Percentiles rank a stretch among this genome's conserved stretches.
These are phyloP conservation scores for Siniperca chuatsi DNA, from an alignment of 2,113 vertebrate species.

Conservation along the genomic window DNA sequence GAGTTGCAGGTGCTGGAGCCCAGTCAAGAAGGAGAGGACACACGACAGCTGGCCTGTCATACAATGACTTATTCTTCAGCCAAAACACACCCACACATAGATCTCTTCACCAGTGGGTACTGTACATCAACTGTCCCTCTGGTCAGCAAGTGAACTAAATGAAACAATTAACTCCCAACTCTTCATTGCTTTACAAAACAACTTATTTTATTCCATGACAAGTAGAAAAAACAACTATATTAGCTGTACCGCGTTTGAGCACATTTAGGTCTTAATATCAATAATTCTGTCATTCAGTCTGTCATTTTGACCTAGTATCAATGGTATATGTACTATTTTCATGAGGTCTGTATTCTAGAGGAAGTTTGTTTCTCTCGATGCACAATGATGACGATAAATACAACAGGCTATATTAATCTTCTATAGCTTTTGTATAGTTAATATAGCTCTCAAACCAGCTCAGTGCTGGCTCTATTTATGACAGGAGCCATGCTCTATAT, in stretches of 20 bases:
- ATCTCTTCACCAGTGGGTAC: conserved; percentile 15
- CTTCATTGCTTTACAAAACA: conserved; percentile 52
- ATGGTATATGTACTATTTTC: conserved; percentile 10
- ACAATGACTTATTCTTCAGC: conserved; percentile 77
- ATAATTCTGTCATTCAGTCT: conserved; percentile 7
- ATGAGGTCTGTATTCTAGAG: conserved; percentile 24
- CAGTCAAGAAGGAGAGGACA: conserved; percentile 67
- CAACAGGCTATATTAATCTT: conserved; percentile 38
- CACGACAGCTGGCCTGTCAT: conserved; percentile 77
- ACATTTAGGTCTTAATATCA: conserved; percentile 26
- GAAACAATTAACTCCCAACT: conserved; percentile 12
- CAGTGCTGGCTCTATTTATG: conserved; percentile 36
- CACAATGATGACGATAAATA: conserved; percentile 30
- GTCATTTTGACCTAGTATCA: conserved; percentile 28
- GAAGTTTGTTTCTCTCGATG: not conserved
- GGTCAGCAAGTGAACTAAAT: conserved; percentile 1
- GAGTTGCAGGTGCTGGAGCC: conserved; percentile 69
- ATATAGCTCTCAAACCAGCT: conserved; percentile 46
- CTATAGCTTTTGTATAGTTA: conserved; percentile 40
- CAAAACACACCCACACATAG: conserved; percentile 29
- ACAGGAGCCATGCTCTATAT: conserved; percentile 67
- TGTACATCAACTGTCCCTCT: conserved; percentile 25
- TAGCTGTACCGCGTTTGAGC: conserved; percentile 35
- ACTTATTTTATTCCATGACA: conserved; percentile 48
- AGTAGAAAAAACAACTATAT: conserved; percentile 15